Percentiles rank a stretch among this genome's conserved stretches.
Evolutionary conservation across 2,888 invertebrate genomes (phyloP).

Genomic region (Dyspetes luteomarginatus): DNA sequence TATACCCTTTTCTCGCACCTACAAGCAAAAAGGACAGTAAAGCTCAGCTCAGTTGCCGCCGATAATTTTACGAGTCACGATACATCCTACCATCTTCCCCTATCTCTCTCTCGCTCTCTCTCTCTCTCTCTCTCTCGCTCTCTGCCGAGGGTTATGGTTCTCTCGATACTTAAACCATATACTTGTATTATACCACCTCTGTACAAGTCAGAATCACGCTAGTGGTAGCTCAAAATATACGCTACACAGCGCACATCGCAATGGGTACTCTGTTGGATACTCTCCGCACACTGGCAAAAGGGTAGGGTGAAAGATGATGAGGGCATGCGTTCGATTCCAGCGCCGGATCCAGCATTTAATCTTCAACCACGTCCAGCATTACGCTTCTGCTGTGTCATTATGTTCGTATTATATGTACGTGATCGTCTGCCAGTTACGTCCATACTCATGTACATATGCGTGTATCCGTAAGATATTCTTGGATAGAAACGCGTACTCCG

Average conservation of each 20-base stretch:
- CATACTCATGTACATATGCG: not conserved
- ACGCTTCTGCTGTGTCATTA: conserved; percentile 55
- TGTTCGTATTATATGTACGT: conserved; percentile 30
- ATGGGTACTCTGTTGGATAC: conserved; percentile 7
- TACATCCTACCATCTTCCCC: not conserved
- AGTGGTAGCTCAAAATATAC: conserved; percentile 6
- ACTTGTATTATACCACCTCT: conserved; percentile 38
- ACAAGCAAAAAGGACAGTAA: not conserved
- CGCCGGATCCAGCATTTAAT: conserved; percentile 54
- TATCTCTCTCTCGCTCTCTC: too few species aligned
- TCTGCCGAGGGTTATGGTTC: conserved; percentile 18
- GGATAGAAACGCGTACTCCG: conserved; percentile 27
- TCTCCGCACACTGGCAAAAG: not conserved
- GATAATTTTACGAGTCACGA: conserved; percentile 49
- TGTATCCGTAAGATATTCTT: conserved; percentile 19
- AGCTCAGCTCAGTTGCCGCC: conserved; percentile 2
- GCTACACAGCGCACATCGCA: conserved; percentile 8
- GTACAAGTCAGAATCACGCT: conserved; percentile 19
- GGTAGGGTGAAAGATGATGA: conserved; percentile 31
- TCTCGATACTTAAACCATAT: conserved; percentile 23
- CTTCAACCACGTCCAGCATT: conserved; percentile 49
- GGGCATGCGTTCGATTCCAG: conserved; percentile 47
- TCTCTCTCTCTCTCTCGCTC: too few species aligned
- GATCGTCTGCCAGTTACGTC: conserved; percentile 31
- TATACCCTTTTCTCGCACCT: conserved; percentile 12